These are phyloP conservation scores for Torymus texanus DNA, from an alignment of 2,888 invertebrate genomes.

Conservation along the genomic window DNA sequence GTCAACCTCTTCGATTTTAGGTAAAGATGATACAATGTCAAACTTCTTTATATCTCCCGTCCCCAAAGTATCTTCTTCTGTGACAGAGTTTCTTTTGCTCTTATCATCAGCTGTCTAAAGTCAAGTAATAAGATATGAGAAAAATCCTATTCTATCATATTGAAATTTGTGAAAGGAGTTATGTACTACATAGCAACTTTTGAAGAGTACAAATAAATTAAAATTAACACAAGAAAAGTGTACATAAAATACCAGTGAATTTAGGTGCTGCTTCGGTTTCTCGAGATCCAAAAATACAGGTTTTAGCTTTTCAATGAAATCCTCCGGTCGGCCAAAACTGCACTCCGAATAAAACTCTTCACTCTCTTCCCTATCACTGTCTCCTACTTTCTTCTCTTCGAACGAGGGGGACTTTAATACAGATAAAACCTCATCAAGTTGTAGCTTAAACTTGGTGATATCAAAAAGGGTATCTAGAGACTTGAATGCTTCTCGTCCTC, in stretches of 20 bases:
- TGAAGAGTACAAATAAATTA: neutral
- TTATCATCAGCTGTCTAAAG: no score
- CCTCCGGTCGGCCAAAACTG: neutral
- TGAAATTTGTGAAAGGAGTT: no score
- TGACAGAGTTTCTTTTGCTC: neutral
- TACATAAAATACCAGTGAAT: no score
- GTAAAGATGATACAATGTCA: neutral
- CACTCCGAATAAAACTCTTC: neutral
- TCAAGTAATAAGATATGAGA: no score
- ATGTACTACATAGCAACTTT: no score
- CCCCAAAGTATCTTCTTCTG: neutral
- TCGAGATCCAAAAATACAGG: conserved; percentile 3
- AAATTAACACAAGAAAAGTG: no score
- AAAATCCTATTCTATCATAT: no score
- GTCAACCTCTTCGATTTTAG: conserved; percentile 33
- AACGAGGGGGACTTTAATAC: neutral
- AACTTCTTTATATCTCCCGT: neutral
- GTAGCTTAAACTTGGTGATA: conserved; percentile 61
- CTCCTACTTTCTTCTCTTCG: neutral
- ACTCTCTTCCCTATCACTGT: no score
- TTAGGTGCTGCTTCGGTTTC: neutral
- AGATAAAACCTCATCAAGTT: conserved; percentile 9
- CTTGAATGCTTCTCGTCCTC: conserved; percentile 61
- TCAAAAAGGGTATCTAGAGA: conserved; percentile 69
- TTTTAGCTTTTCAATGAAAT: conserved; percentile 30